Evolutionary conservation across 35 echinoderm and acorn worm species (phyloP).

Genomic region (Strongylocentrotus purpuratus): DNA sequence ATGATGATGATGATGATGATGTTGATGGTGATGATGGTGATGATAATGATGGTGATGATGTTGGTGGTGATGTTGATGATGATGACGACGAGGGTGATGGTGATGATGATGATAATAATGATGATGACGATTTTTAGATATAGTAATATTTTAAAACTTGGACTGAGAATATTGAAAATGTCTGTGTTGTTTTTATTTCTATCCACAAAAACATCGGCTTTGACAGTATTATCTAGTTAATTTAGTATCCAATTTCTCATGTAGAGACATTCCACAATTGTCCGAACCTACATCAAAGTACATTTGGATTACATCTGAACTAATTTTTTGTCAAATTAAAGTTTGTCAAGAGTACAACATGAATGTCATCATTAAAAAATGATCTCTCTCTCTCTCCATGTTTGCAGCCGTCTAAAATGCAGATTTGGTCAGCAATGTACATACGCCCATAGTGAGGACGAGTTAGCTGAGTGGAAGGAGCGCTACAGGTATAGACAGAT

Average conservation of each 20-base stretch:
- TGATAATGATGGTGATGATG: no score
- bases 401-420: constrained; percentile 74
- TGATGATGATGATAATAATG: no score
- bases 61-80: no score
- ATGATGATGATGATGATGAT: no score
- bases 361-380: background rate
- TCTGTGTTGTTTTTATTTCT: no score
- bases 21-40: no score
- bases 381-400: background rate
- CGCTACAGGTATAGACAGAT: constrained; percentile 94
- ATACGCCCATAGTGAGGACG: constrained; percentile 93
- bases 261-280: background rate
- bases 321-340: background rate
- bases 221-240: background rate
- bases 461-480: constrained; percentile 95
- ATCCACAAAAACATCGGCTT: no score
- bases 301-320: background rate
- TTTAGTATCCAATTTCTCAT: background rate
- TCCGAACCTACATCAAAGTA: no score
- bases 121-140: background rate
- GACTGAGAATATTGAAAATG: no score
- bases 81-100: no score
- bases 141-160: no score
- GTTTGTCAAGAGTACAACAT: background rate
- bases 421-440: constrained; percentile 94